Percentiles rank a stretch among this genome's conserved stretches.
These are phyloP conservation scores for Lepus timidus DNA, from an alignment of 2,113 vertebrate species.

Conservation along the genomic window DNA sequence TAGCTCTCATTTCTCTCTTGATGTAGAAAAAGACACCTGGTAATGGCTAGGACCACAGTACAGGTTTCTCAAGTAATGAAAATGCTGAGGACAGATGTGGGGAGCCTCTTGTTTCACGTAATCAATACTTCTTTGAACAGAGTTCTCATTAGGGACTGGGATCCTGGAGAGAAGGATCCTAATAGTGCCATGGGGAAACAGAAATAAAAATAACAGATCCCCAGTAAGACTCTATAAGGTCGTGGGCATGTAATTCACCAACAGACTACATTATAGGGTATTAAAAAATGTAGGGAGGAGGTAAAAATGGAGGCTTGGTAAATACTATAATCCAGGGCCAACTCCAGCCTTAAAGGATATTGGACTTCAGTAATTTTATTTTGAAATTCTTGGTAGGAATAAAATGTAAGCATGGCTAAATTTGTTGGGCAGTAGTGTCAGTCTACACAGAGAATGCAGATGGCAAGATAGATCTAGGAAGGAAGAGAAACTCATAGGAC, in stretches of 20 bases:
- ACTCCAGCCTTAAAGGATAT: background rate
- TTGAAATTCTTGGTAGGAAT: background rate
- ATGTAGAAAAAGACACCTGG: background rate
- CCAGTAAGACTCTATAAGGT: background rate
- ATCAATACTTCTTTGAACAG: background rate
- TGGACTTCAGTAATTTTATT: background rate
- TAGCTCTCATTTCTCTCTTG: background rate
- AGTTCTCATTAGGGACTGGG: background rate
- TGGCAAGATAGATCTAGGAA: background rate
- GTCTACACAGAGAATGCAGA: background rate
- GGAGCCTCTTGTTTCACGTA: background rate
- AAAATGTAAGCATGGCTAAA: background rate
- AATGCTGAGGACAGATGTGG: background rate
- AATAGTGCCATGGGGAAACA: background rate
- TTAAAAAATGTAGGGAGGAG: background rate
- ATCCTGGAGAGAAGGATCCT: background rate
- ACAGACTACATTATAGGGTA: background rate
- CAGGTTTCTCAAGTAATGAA: background rate
- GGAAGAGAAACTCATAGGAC: background rate
- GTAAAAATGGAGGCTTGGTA: background rate
- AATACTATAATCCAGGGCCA: background rate
- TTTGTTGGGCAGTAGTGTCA: background rate
- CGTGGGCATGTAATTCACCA: background rate
- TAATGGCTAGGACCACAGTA: background rate
- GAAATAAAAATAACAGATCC: background rate